Evolutionary conservation across 1,140 invertebrate species (phyloP).

Genomic region (Drosophila melanica): DNA sequence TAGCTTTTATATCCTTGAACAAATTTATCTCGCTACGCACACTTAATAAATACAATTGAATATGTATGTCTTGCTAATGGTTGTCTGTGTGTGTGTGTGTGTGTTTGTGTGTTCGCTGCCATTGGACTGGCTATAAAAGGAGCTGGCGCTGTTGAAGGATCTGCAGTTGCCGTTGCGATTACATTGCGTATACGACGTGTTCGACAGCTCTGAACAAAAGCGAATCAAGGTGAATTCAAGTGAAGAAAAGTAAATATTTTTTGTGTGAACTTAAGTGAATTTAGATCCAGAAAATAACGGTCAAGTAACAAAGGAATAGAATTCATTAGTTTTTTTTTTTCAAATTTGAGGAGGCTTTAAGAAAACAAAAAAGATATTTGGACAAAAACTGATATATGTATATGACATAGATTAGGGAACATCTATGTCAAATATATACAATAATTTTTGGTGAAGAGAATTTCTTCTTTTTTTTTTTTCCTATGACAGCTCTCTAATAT

Average conservation of each 20-base stretch:
- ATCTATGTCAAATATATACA: too few species aligned
- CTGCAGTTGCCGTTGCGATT: conserved; percentile 67
- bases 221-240: not conserved
- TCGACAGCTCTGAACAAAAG: conserved; percentile 14
- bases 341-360: too few species aligned
- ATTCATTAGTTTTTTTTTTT: too few species aligned
- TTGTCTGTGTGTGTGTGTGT: conserved; percentile 31
- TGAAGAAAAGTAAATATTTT: too few species aligned
- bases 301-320: not conserved
- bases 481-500: too few species aligned
- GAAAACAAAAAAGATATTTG: too few species aligned
- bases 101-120: conserved; percentile 22
- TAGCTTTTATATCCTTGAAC: conserved; percentile 82
- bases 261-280: not conserved
- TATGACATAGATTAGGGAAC: too few species aligned
- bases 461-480: too few species aligned
- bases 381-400: too few species aligned
- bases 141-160: conserved; percentile 49
- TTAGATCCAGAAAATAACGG: not conserved
- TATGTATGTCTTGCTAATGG: conserved; percentile 63
- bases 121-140: conserved; percentile 67
- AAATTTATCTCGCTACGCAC: conserved; percentile 82
- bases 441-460: too few species aligned
- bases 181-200: conserved; percentile 68
- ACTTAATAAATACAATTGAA: conserved; percentile 83